Conservation (phyloP, 2,113 vertebrate genomes). For the Brevimyrus niger region DNA sequence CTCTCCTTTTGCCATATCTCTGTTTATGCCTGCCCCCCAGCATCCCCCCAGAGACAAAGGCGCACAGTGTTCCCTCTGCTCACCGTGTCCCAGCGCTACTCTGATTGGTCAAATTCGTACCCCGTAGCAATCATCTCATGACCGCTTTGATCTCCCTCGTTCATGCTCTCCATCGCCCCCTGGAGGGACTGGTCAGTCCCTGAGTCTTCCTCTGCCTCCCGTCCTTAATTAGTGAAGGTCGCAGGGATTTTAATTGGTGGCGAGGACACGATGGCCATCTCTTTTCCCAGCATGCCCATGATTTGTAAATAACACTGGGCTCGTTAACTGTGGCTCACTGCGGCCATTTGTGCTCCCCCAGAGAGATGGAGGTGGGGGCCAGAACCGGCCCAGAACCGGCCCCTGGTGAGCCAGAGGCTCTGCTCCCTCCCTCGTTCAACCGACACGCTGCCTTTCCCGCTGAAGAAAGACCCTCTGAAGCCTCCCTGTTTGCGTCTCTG, state of each 20-base stretch:
- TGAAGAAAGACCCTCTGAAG: neutral
- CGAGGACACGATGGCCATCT: neutral
- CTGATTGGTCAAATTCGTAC: neutral
- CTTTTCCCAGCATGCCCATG: neutral
- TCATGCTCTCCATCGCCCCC: neutral
- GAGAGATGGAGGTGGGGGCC: neutral
- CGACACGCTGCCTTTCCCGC: neutral
- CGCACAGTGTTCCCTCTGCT: neutral
- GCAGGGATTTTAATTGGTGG: conserved; percentile 8
- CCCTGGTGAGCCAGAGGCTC: neutral
- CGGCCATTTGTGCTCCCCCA: neutral
- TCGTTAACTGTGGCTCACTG: neutral
- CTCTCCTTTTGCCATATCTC: neutral
- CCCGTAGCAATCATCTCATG: neutral
- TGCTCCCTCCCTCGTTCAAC: neutral
- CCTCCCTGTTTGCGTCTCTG: neutral
- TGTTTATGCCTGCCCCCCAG: neutral
- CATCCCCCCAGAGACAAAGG: neutral
- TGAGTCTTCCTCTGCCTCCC: neutral
- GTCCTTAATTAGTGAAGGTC: conserved; percentile 1
- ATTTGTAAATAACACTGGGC: conserved; percentile 16
- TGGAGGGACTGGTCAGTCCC: neutral
- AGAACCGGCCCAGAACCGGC: neutral
- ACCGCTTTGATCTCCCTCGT: neutral
- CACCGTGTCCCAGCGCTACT: neutral